Conservation (phyloP, 2,888 invertebrate genomes). For the Idaea aversata region DNA sequence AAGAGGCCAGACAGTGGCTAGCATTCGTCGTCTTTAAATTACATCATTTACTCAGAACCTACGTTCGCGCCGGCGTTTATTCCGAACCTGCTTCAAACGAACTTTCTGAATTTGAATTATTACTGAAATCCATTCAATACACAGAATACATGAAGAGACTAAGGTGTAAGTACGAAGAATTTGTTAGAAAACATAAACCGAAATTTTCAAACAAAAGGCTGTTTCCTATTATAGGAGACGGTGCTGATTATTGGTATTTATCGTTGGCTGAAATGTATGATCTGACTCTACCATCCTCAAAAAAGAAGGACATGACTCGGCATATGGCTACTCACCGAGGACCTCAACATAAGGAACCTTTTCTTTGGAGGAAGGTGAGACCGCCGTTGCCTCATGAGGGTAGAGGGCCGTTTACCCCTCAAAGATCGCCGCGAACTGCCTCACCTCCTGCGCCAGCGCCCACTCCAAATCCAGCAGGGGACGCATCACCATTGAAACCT, state of each 20-base stretch:
- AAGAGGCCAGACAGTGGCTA: constrained; percentile 69
- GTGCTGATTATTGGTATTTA: constrained; percentile 72
- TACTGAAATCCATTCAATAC: constrained; percentile 68
- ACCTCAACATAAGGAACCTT: constrained; percentile 59
- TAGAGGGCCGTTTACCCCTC: constrained; percentile 59
- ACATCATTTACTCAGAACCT: constrained; percentile 67
- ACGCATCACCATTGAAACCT: constrained; percentile 32
- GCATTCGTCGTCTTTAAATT: constrained; percentile 72
- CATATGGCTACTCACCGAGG: constrained; percentile 57
- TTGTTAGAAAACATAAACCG: constrained; percentile 68
- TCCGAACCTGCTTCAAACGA: constrained; percentile 56
- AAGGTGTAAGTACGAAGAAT: constrained; percentile 66
- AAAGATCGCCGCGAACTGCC: constrained; percentile 25
- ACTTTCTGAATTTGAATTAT: constrained; percentile 65
- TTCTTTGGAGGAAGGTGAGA: constrained; percentile 62
- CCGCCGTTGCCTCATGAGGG: constrained; percentile 37
- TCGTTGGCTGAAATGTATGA: constrained; percentile 75
- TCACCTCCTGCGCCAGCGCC: constrained; percentile 19
- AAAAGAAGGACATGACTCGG: constrained; percentile 38
- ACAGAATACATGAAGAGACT: constrained; percentile 68
- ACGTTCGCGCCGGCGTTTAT: constrained; percentile 61
- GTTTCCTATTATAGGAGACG: constrained; percentile 72
- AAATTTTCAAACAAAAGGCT: constrained; percentile 65
- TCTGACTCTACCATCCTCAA: constrained; percentile 46
- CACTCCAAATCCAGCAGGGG: constrained; percentile 42